phyloP scores from a whole-genome alignment of 2,888 invertebrate genomes.

The Bugulina stolonifera region DNA sequence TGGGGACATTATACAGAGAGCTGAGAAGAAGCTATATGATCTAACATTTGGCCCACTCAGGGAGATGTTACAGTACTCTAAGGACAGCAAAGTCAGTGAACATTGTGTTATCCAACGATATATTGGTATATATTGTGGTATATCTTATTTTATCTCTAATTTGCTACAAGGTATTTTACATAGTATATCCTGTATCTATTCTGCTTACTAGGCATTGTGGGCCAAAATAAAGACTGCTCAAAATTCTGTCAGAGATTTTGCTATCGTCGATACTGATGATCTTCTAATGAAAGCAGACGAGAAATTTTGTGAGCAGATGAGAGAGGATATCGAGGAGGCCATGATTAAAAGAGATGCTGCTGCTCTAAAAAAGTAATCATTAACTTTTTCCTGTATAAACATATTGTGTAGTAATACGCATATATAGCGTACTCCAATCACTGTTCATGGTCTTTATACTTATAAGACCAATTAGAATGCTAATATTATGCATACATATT shows the following conservation, averaged over 20 bases:
- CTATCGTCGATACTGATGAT: not conserved
- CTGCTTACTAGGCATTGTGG: not conserved
- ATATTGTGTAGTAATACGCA: no score
- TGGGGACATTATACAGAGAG: not conserved
- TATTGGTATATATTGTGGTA: no score
- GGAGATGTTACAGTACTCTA: not conserved
- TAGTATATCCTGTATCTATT: no score
- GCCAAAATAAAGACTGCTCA: not conserved
- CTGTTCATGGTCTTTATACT: no score
- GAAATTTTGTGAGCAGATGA: not conserved
- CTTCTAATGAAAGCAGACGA: not conserved
- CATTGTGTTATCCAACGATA: no score
- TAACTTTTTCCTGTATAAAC: no score
- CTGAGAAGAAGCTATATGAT: conserved; percentile 4
- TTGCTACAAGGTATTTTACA: no score
- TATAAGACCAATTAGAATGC: no score
- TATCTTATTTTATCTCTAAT: no score
- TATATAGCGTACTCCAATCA: no score
- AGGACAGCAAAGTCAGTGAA: conserved; percentile 8
- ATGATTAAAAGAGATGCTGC: not conserved
- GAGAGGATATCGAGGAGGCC: not conserved
- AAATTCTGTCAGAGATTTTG: not conserved
- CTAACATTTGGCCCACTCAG: not conserved
- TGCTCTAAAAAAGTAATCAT: conserved; percentile 8
- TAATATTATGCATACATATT: no score